Base-by-base conservation (phyloP, 1,140 invertebrate genomes). In the Bombus terrestris region DNA sequence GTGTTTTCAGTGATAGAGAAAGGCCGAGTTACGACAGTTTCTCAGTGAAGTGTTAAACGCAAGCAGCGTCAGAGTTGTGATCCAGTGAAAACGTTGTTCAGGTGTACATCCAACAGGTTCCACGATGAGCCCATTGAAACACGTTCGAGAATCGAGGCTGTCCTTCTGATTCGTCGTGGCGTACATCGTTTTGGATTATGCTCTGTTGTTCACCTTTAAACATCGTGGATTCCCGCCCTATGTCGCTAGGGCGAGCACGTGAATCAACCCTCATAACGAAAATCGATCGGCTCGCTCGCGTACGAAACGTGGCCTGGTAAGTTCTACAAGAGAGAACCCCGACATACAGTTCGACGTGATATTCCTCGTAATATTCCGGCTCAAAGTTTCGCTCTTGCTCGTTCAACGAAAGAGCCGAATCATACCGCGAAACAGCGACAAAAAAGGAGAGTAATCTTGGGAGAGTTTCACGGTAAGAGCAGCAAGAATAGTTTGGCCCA, bases 371-470 rank as follows among this genome's bases (percentile, higher is more conserved):
- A 80, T 82, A 73, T 85, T 87, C 47, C 22, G 53, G 39, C 25
- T 37, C 32, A 68, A 73, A 77, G 72, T 82, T 57, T 81, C 62
- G 28, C 43, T 68, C 59, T 82, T 62, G 68, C 6, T 18, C n/a
- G 39, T 15, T 43, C 39, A 18, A 57, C 47, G 25, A 37, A 64
- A 32, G n/a, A 18, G 18, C n/a, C 62, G 78, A 86, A 73, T 57
- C 62, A 22, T 69, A 39, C 32, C 37, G 59, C 43, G 66, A 37
- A 74, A 83, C 76, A 41, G 22, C 64, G 37, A 66, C 22, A 35
- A 86, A 69, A 90, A 89, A 83, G 78, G 89, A 90, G 89, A 89
- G 88, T 87, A 90, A 90, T 90, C 71, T 78, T 82, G 76, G 59
- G 69, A 43, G 71, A 88, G 59, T 81, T 81, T 35, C 57, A 37